Percentiles rank a stretch among this genome's conserved stretches.
These are phyloP conservation scores for Poecile atricapillus DNA, from an alignment of 2,113 vertebrate genomes.

Conservation along the genomic window DNA sequence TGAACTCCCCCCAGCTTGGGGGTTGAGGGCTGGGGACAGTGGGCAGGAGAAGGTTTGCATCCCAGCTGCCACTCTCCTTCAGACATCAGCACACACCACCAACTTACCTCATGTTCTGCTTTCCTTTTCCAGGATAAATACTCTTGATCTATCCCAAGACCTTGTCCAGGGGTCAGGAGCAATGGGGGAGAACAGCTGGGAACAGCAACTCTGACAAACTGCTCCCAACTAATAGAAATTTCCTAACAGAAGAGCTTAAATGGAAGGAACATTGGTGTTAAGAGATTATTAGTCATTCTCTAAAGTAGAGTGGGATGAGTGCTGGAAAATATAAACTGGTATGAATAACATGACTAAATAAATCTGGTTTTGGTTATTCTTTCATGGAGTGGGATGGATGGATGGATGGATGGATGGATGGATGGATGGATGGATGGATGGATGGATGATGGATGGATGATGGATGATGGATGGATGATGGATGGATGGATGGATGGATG, in stretches of 20 bases:
- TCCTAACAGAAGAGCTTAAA: background rate
- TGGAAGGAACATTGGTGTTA: background rate
- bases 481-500: too few species aligned
- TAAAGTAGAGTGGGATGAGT: slow-evolving; percentile 13
- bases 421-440: too few species aligned
- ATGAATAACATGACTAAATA: background rate
- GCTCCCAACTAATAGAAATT: background rate
- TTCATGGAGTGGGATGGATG: background rate
- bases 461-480: too few species aligned
- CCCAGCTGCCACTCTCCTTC: background rate
- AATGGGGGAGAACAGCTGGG: background rate
- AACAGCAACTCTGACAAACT: background rate
- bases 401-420: too few species aligned
- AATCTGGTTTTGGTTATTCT: background rate
- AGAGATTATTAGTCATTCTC: slow-evolving; percentile 38
- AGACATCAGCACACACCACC: background rate
- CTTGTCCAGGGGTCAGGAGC: background rate
- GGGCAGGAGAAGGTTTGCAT: background rate
- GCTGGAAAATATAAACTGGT: background rate
- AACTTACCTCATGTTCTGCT: background rate
- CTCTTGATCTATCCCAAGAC: background rate
- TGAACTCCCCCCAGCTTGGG: background rate
- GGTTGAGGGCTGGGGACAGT: background rate
- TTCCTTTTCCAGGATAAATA: background rate
- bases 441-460: too few species aligned